A percentile compares a stretch with the other conserved stretches of the same genome.
Evolutionary conservation across 2,888 invertebrate genomes (phyloP).

Genomic region (Macaria liturata): DNA sequence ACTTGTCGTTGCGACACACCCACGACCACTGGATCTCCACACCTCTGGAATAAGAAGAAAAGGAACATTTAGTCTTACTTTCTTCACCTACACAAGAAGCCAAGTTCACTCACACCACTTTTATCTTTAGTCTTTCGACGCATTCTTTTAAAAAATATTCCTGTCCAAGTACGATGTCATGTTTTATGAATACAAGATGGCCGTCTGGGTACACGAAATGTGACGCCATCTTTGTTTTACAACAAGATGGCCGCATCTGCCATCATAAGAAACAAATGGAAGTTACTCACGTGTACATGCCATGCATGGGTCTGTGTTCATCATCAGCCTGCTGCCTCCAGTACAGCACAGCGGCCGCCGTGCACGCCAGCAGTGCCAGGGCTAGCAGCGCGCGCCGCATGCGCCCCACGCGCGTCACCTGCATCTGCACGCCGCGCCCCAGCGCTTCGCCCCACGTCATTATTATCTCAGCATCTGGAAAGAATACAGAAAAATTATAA

Average conservation of each 20-base stretch:
- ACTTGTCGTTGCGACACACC: slow-evolving; percentile 87
- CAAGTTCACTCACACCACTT: too few species aligned
- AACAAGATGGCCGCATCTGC: too few species aligned
- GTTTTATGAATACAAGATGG: too few species aligned
- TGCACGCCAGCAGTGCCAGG: slow-evolving; percentile 81
- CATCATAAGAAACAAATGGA: too few species aligned
- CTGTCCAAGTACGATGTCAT: too few species aligned
- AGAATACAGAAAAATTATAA: too few species aligned
- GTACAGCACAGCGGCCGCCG: slow-evolving; percentile 83
- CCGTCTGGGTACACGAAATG: too few species aligned
- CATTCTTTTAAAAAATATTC: too few species aligned
- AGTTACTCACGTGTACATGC: slow-evolving; percentile 56
- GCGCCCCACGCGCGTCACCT: slow-evolving; percentile 77
- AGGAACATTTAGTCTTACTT: too few species aligned
- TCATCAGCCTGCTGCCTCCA: slow-evolving; percentile 84
- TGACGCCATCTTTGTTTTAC: too few species aligned
- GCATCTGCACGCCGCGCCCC: slow-evolving; percentile 76
- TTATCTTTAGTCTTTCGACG: too few species aligned
- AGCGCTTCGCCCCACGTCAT: slow-evolving; percentile 69
- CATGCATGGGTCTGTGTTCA: slow-evolving; percentile 61
- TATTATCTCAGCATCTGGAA: slow-evolving; percentile 49
- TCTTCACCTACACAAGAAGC: too few species aligned
- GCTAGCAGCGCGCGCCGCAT: slow-evolving; percentile 82
- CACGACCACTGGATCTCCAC: slow-evolving; percentile 88
- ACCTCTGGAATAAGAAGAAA: slow-evolving; percentile 54